phyloP scores from a whole-genome alignment of 2,888 invertebrate genomes.

The Unio delphinus region DNA sequence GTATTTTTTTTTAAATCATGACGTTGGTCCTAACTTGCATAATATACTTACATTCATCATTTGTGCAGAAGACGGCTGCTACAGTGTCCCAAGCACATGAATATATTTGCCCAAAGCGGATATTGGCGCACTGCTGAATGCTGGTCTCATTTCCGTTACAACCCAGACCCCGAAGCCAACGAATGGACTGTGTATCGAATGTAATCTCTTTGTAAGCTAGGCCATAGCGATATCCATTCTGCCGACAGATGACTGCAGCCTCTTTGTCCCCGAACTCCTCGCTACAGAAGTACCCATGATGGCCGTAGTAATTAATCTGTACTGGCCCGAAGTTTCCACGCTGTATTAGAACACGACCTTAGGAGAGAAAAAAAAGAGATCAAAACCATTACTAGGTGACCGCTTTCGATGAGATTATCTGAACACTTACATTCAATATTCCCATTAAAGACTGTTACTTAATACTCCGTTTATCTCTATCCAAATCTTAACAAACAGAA shows the following conservation, averaged over 20 bases:
- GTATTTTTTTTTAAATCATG: too few species aligned
- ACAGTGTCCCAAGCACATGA: slow-evolving; percentile 29
- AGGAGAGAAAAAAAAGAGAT: too few species aligned
- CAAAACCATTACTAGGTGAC: too few species aligned
- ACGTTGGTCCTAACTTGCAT: too few species aligned
- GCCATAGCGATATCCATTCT: slow-evolving; percentile 66
- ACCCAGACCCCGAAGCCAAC: slow-evolving; percentile 27
- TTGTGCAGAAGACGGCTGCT: slow-evolving; percentile 36
- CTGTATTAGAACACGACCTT: too few species aligned
- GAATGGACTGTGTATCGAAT: slow-evolving; percentile 13
- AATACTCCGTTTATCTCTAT: too few species aligned
- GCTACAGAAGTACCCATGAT: slow-evolving; percentile 77
- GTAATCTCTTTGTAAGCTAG: slow-evolving; percentile 27
- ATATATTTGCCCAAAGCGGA: slow-evolving; percentile 33
- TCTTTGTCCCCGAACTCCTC: slow-evolving; percentile 80
- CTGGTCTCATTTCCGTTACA: slow-evolving; percentile 35
- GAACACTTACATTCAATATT: too few species aligned
- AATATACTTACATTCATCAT: slow-evolving; percentile 18
- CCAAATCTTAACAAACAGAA: too few species aligned
- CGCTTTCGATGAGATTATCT: too few species aligned
- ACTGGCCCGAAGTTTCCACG: slow-evolving; percentile 10
- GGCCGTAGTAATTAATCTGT: slow-evolving; percentile 16
- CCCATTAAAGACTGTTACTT: too few species aligned
- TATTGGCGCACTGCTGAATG: slow-evolving; percentile 19
- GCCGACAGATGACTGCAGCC: slow-evolving; percentile 73